Percentiles rank a stretch among this genome's conserved stretches.
phyloP scores from a whole-genome alignment of 2,888 invertebrate genomes.

The Brachylomia viminalis region DNA sequence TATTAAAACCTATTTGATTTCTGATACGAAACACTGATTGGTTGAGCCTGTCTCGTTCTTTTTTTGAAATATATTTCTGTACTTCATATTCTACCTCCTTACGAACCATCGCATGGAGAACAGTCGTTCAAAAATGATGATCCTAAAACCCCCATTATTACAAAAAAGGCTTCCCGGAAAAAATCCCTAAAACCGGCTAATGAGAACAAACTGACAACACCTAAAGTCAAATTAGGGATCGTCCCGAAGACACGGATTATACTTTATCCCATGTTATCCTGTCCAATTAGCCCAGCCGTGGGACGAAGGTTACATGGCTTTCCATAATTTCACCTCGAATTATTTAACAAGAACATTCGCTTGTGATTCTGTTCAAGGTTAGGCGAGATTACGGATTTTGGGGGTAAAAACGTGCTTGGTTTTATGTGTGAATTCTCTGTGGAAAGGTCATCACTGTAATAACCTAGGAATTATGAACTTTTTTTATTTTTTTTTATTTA shows the following conservation, averaged over 20 bases:
- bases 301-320: slow-evolving; percentile 15
- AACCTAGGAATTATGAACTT: not conserved
- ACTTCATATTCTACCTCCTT: not conserved
- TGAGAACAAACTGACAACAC: slow-evolving; percentile 40
- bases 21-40: not conserved
- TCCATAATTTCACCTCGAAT: slow-evolving; percentile 22
- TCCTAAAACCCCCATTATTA: not conserved
- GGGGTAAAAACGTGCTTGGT: not conserved
- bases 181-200: slow-evolving; percentile 34
- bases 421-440: not conserved
- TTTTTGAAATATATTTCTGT: not conserved
- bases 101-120: not conserved
- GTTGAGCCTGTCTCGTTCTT: not conserved
- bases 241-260: slow-evolving; percentile 42
- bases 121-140: not conserved
- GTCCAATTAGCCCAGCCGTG: slow-evolving; percentile 50
- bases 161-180: not conserved
- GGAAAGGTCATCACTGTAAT: not conserved
- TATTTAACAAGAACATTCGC: slow-evolving; percentile 43
- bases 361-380: slow-evolving; percentile 13
- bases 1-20: not conserved
- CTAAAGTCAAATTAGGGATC: slow-evolving; percentile 50
- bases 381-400: not conserved
- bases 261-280: slow-evolving; percentile 46
- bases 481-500: too few species aligned